phyloP scores from a whole-genome alignment of 2,113 vertebrate species.

The Acrocephalus kingi region DNA sequence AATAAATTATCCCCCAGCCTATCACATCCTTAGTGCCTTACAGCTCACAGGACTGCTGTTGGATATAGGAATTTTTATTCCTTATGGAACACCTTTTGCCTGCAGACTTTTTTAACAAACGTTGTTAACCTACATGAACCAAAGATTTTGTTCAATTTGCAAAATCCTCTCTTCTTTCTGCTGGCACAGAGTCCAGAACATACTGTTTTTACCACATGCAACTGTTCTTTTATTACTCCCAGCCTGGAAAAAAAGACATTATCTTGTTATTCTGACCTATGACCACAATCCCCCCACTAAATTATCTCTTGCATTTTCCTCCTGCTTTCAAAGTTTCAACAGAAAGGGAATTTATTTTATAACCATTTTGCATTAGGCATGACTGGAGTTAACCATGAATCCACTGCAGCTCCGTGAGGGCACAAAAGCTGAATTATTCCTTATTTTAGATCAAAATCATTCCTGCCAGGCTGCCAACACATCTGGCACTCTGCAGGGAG shows the following conservation, averaged over 20 bases:
- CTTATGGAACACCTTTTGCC: background rate
- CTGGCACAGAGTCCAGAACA: slow-evolving; percentile 46
- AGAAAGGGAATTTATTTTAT: slow-evolving; percentile 3
- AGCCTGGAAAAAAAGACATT: slow-evolving; percentile 46
- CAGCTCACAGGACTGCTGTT: background rate
- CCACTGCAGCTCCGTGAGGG: background rate
- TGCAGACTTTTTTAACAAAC: background rate
- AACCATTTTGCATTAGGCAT: background rate
- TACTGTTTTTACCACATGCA: slow-evolving; percentile 45
- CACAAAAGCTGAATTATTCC: background rate
- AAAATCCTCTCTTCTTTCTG: background rate
- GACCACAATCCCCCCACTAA: slow-evolving; percentile 3
- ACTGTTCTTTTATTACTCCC: slow-evolving; percentile 47
- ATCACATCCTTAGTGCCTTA: background rate
- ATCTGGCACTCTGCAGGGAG: background rate
- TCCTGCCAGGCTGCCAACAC: background rate
- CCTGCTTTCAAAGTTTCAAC: background rate
- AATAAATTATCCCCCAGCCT: background rate
- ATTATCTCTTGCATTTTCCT: slow-evolving; percentile 15
- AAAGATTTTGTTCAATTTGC: background rate
- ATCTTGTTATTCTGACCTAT: slow-evolving; percentile 42
- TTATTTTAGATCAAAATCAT: background rate
- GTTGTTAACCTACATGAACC: background rate
- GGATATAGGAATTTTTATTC: background rate
- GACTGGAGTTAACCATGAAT: background rate